Percentiles rank a stretch among this genome's conserved stretches.
phyloP scores from a whole-genome alignment of 2,888 invertebrate genomes.

The Catotricha subobsoleta region DNA sequence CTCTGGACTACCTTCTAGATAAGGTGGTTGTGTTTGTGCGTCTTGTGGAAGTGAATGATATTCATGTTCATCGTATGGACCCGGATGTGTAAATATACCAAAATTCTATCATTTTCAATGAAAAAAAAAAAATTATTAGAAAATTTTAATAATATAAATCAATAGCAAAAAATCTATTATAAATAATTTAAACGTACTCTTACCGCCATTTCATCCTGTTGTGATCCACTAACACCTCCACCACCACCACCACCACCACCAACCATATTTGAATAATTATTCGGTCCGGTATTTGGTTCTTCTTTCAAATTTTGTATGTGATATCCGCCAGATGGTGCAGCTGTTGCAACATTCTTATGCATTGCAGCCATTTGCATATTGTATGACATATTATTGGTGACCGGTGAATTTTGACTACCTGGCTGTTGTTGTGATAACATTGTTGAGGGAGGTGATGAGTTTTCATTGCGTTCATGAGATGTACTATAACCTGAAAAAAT shows the following conservation, averaged over 20 bases:
- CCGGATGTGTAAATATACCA: slow-evolving; percentile 14
- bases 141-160: slow-evolving; percentile 1
- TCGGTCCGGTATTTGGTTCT: slow-evolving; percentile 18
- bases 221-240: slow-evolving; percentile 7
- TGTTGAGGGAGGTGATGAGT: slow-evolving; percentile 19
- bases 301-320: slow-evolving; percentile 25
- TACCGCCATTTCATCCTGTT: slow-evolving; percentile 13
- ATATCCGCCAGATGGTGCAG: slow-evolving; percentile 11
- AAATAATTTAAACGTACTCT: slow-evolving; percentile 2
- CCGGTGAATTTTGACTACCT: slow-evolving; percentile 12
- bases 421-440: slow-evolving; percentile 15
- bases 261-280: slow-evolving; percentile 12
- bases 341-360: slow-evolving; percentile 16
- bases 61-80: slow-evolving; percentile 16
- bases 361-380: slow-evolving; percentile 23
- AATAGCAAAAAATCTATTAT: neutral
- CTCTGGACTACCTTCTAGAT: slow-evolving; percentile 15
- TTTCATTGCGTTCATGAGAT: slow-evolving; percentile 26
- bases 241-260: neutral
- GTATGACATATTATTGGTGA: slow-evolving; percentile 23
- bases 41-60: slow-evolving; percentile 16
- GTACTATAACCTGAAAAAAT: slow-evolving; percentile 26
- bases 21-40: slow-evolving; percentile 16
- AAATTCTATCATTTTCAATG: slow-evolving; percentile 10
- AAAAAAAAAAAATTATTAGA: neutral